Percentiles rank a stretch among this genome's conserved stretches.
These are phyloP conservation scores for Chymomyza amoena DNA, from an alignment of 2,888 invertebrate species.

Conservation along the genomic window DNA sequence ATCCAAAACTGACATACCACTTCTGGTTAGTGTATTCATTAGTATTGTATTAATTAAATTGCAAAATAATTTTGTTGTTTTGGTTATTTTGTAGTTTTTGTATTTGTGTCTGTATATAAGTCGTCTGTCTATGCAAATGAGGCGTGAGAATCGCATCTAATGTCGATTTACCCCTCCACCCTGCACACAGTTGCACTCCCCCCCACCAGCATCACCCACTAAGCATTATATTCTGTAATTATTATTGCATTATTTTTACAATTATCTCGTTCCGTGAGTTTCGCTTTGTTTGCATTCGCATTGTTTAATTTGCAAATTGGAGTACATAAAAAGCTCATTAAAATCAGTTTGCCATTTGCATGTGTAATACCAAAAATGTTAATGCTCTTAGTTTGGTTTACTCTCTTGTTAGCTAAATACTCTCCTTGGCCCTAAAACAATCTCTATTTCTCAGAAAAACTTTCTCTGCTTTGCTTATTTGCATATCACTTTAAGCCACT, in stretches of 20 bases:
- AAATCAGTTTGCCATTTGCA: conserved; percentile 4
- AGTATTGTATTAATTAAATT: conserved; percentile 42
- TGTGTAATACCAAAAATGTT: conserved; percentile 10
- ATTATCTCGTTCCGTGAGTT: conserved; percentile 4
- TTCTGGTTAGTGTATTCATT: not conserved
- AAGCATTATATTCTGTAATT: not conserved
- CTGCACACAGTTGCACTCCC: not conserved
- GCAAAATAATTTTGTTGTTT: not conserved
- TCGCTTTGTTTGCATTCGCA: conserved; percentile 1
- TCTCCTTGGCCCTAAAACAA: not conserved
- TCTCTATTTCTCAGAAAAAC: not conserved
- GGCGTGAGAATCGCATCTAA: not conserved
- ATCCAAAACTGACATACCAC: not conserved
- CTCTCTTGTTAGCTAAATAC: too few species aligned
- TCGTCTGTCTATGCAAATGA: not conserved
- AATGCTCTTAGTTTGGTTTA: not conserved
- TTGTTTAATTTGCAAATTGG: conserved; percentile 16
- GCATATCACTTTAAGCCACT: not conserved
- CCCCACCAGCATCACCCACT: not conserved
- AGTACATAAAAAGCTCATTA: conserved; percentile 14
- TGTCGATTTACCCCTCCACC: not conserved
- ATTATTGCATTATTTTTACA: conserved; percentile 12
- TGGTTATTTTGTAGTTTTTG: not conserved
- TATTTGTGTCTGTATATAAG: not conserved
- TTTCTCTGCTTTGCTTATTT: not conserved